phyloP scores from a whole-genome alignment of 2,797 vertebrate species.

The Anolis apletophallus region DNA sequence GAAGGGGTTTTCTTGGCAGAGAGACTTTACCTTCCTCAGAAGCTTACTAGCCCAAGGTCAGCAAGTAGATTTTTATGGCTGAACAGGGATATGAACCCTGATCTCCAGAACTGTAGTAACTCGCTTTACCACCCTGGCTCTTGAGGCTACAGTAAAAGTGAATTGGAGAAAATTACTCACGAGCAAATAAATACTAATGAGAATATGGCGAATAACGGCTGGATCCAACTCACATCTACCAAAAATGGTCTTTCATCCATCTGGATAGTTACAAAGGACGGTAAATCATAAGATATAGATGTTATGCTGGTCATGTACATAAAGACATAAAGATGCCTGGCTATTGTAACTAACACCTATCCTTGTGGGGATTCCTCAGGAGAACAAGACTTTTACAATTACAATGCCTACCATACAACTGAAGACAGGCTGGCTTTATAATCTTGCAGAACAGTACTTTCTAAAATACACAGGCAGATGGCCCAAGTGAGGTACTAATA shows the following conservation, averaged over 20 bases:
- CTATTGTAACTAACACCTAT: not conserved
- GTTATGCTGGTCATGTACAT: not conserved
- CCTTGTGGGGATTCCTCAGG: not conserved
- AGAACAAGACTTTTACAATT: not conserved
- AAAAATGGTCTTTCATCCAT: not conserved
- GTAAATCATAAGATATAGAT: not conserved
- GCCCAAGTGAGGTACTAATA: not conserved
- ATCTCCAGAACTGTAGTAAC: no score
- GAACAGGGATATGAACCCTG: no score
- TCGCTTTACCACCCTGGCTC: no score
- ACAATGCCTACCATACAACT: not conserved
- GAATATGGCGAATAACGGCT: no score
- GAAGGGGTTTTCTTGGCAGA: no score
- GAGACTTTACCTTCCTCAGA: no score
- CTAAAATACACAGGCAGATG: not conserved
- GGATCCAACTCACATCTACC: no score
- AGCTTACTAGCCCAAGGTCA: no score
- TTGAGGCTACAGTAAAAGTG: not conserved
- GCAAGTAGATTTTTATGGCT: no score
- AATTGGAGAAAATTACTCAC: no score
- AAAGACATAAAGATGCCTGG: not conserved
- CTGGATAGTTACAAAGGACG: not conserved
- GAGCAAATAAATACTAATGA: no score
- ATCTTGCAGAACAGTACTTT: not conserved
- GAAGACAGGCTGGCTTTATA: not conserved